These are phyloP conservation scores for Notodonta dromedarius DNA, from an alignment of 2,888 invertebrate species.

Conservation along the genomic window DNA sequence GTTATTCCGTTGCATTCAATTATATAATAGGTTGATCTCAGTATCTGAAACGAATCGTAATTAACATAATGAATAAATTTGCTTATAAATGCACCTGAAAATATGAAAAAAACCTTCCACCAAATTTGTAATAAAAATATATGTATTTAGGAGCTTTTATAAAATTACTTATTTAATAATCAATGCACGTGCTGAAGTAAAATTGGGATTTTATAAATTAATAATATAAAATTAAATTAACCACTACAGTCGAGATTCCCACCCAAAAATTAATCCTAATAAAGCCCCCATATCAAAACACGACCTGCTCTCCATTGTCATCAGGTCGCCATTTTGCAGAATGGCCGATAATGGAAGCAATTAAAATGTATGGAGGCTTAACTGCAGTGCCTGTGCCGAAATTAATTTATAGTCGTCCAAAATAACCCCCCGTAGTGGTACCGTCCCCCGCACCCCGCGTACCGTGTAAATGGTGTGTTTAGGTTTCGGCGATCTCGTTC, in stretches of 20 bases:
- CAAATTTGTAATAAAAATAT: not conserved
- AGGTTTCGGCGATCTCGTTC: conserved; percentile 45
- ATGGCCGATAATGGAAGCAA: conserved; percentile 81
- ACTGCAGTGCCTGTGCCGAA: conserved; percentile 79
- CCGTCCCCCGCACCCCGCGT: conserved; percentile 33
- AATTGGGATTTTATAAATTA: no score
- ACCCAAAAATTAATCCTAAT: conserved; percentile 54
- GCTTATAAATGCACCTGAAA: conserved; percentile 37
- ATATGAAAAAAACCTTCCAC: conserved; percentile 14
- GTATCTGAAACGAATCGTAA: conserved; percentile 45
- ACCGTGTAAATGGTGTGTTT: conserved; percentile 61
- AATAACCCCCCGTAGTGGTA: conserved; percentile 64
- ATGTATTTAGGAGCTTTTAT: no score
- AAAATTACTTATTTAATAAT: no score
- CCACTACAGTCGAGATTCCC: conserved; percentile 2
- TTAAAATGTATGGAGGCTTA: conserved; percentile 84
- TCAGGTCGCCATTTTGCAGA: conserved; percentile 72
- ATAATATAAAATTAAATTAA: no score
- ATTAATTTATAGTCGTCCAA: conserved; percentile 81
- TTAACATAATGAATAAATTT: conserved; percentile 57
- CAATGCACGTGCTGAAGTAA: no score
- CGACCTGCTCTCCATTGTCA: conserved; percentile 66
- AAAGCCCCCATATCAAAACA: conserved; percentile 58
- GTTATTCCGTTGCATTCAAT: conserved; percentile 41
- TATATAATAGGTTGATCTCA: conserved; percentile 42